Base-by-base conservation (phyloP, 2,888 invertebrate species). In the Phyto melanocephala region DNA sequence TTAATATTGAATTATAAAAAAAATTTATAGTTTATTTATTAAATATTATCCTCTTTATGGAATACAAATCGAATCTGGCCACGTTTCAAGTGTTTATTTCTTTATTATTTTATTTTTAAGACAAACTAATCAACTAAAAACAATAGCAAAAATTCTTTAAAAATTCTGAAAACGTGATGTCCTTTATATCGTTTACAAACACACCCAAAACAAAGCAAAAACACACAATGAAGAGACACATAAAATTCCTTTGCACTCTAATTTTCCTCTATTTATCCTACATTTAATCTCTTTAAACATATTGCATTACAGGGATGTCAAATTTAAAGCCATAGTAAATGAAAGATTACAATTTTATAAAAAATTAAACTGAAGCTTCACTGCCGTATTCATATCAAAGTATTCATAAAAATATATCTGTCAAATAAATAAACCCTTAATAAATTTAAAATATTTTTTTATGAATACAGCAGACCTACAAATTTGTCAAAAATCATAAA, bases 141-240 rank as follows among this genome's bases (percentile, higher is more conserved):
- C 10, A 22, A 52, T 11, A 40, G 7, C 40, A 60, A 58, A 56
- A 54, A 24, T 7, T 8, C 1, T 37, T 37, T n/a, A 37, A 50
- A 62, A 11, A 17, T 17, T 17, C 35, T 45, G 20, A 65, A 79
- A 50, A 65, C 50, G 22, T 79, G 58, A 79, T 65, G 65, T 80
- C 72, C 79, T 80, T 80, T 67, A 35, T 40, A 28, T 71, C 47
- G 45, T 37, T 63, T 56, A 71, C n/a, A 70, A 71, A 71, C 78
- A 63, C 70, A 71, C 78, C 63, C 60, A 71, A 71, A 62, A 17
- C 24, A 52, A n/a, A n/a, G 2, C 7, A 1, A 52, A 24, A 7
- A 52, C 1, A 6, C 28, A 6, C 3, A 6, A 24, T 13, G 7
- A n/a, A 52, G 0, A 67, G 24, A 35, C 15, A 42, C 1, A 20